Conservation (phyloP, 1,140 invertebrate genomes). For the Drosophila arizonae region DNA sequence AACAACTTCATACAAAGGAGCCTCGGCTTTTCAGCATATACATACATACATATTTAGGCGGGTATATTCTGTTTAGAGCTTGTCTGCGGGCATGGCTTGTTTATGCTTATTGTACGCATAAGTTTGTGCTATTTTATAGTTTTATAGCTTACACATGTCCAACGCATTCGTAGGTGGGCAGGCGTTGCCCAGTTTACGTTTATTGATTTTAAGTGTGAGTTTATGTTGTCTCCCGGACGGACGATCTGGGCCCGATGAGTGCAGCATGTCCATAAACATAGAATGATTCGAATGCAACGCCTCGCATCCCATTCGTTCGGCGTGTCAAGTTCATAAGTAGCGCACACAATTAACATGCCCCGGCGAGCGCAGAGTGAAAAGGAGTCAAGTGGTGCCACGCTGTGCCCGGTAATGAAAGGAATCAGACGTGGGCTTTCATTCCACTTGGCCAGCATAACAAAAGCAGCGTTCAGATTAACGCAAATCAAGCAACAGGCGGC, state of each 20-base stretch:
- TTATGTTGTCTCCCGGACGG: conserved; percentile 49
- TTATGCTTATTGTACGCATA: conserved; percentile 75
- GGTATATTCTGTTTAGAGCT: conserved; percentile 27
- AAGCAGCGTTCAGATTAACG: conserved; percentile 58
- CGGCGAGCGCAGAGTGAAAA: background rate
- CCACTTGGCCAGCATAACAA: conserved; percentile 40
- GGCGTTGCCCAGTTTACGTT: conserved; percentile 66
- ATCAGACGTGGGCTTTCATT: conserved; percentile 35
- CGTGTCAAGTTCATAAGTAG: conserved; percentile 74
- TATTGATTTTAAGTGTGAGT: conserved; percentile 81
- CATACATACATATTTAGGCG: background rate
- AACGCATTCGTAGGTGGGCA: conserved; percentile 57
- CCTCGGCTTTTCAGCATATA: conserved; percentile 48
- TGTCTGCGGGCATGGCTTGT: conserved; percentile 42
- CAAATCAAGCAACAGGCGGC: conserved; percentile 49
- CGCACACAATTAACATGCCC: conserved; percentile 56
- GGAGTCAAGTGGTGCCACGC: conserved; percentile 32
- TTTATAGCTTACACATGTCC: conserved; percentile 68
- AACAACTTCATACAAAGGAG: conserved; percentile 69
- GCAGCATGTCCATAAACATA: conserved; percentile 32
- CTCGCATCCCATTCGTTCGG: conserved; percentile 49
- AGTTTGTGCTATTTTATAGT: conserved; percentile 78
- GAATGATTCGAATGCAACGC: conserved; percentile 14
- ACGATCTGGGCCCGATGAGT: conserved; percentile 24
- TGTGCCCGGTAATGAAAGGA: conserved; percentile 55